These are phyloP conservation scores for Damaliscus lunatus DNA, from an alignment of 2,113 vertebrate genomes.

Conservation along the genomic window DNA sequence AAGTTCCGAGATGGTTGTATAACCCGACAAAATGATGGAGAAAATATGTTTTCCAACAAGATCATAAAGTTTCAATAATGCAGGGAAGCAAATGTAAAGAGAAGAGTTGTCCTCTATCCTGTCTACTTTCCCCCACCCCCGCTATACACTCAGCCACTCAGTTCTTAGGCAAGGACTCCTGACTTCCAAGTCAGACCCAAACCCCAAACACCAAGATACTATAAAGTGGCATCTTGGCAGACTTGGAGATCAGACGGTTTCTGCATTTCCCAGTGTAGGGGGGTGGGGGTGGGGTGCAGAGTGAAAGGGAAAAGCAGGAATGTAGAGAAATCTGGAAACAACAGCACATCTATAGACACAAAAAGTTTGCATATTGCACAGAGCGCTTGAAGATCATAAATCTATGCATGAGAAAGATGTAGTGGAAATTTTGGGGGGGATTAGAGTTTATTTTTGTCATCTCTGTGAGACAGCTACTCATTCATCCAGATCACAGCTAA, in stretches of 20 bases:
- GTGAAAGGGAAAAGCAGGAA: conserved; percentile 58
- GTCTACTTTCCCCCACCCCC: conserved; percentile 50
- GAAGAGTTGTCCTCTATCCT: conserved; percentile 66
- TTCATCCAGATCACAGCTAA: conserved; percentile 99
- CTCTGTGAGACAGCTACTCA: conserved; percentile 99
- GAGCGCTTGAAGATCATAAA: conserved; percentile 91
- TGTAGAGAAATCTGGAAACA: conserved; percentile 75
- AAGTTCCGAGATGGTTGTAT: conserved; percentile 83
- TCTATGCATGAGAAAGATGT: conserved; percentile 95
- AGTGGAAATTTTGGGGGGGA: conserved; percentile 94
- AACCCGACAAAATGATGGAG: conserved; percentile 83
- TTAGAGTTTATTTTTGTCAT: conserved; percentile 99
- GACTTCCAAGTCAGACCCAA: conserved; percentile 68
- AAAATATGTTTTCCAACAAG: conserved; percentile 84
- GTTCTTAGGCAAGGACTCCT: conserved; percentile 67
- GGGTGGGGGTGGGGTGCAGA: not conserved
- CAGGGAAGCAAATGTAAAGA: conserved; percentile 74
- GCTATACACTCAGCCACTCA: conserved; percentile 41
- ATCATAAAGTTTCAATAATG: conserved; percentile 79
- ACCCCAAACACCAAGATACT: conserved; percentile 55
- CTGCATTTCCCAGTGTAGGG: conserved; percentile 57
- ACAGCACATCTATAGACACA: conserved; percentile 68
- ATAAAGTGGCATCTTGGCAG: conserved; percentile 50
- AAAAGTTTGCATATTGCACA: conserved; percentile 92
- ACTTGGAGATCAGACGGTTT: conserved; percentile 66